These are phyloP conservation scores for Spheniscus humboldti DNA, from an alignment of 2,797 vertebrate species.

Conservation along the genomic window DNA sequence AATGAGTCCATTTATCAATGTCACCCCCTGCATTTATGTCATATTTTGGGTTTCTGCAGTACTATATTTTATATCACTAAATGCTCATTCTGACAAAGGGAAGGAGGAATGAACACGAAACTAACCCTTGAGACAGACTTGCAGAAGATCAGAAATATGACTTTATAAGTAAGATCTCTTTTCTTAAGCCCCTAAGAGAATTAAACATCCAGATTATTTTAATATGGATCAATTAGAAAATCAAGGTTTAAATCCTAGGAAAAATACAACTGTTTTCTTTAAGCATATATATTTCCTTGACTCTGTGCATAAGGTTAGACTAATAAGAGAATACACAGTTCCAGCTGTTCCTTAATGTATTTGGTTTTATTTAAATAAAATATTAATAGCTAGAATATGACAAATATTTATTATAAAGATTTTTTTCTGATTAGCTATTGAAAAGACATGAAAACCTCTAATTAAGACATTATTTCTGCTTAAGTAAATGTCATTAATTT, in stretches of 20 bases:
- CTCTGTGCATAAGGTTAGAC: neutral
- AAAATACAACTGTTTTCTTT: neutral
- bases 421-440: neutral
- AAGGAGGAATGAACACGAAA: neutral
- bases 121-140: neutral
- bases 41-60: neutral
- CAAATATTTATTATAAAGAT: neutral
- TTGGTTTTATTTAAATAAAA: neutral
- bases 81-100: neutral
- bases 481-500: neutral
- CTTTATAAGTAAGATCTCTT: neutral
- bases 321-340: neutral
- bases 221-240: neutral
- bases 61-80: neutral
- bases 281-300: neutral
- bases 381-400: neutral
- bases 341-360: neutral
- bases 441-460: neutral
- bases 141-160: neutral
- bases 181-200: neutral
- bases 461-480: neutral
- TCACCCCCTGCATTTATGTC: neutral
- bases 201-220: neutral
- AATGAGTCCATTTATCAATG: neutral
- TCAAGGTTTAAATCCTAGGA: neutral